Conservation (phyloP, 1,140 invertebrate genomes). For the Plectus sambesii region DNA sequence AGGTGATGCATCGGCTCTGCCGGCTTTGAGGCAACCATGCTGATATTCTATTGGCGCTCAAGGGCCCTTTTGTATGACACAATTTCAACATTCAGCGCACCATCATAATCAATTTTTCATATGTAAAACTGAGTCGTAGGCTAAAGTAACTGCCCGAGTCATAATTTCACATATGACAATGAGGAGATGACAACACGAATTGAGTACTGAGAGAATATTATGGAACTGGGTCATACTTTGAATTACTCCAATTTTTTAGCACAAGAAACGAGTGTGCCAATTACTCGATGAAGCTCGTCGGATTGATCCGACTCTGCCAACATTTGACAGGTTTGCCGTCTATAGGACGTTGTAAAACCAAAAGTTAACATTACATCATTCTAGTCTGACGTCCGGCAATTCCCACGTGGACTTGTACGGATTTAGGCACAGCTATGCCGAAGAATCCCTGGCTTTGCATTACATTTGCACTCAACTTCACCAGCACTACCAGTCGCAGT, state of each 20-base stretch:
- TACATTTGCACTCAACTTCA: conserved; percentile 53
- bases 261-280: conserved; percentile 48
- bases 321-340: conserved; percentile 49
- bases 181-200: no score
- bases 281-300: conserved; percentile 50
- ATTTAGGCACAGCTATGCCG: conserved; percentile 48
- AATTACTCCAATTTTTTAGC: conserved; percentile 41
- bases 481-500: conserved; percentile 46
- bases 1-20: no score
- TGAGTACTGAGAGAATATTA: neutral
- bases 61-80: no score
- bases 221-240: neutral
- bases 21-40: no score
- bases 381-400: conserved; percentile 21
- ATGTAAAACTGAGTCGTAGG: conserved; percentile 1
- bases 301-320: conserved; percentile 51
- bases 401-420: conserved; percentile 52
- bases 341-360: neutral
- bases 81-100: no score
- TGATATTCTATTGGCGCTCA: no score
- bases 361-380: conserved; percentile 7
- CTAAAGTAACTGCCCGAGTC: neutral
- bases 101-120: no score
- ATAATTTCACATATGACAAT: conserved; percentile 4
- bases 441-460: conserved; percentile 49